phyloP scores from a whole-genome alignment of 2,113 vertebrate species.

The Osmerus mordax region DNA sequence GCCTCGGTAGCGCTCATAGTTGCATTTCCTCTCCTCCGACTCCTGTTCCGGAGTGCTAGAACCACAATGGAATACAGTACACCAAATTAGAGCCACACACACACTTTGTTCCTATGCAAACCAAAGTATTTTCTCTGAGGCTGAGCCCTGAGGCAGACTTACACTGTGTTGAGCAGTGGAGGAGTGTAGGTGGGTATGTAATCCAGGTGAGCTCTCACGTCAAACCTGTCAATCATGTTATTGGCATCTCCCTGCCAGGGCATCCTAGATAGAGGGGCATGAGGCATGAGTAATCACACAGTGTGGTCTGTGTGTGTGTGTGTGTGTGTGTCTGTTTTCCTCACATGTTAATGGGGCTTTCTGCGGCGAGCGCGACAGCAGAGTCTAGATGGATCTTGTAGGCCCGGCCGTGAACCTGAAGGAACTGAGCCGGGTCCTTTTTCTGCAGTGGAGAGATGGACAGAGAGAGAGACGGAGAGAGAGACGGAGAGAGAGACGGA shows the following conservation, averaged over 20 bases:
- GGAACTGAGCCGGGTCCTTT: constrained; percentile 94
- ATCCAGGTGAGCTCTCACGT: constrained; percentile 91
- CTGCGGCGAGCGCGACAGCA: constrained; percentile 88
- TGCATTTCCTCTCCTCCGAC: constrained; percentile 89
- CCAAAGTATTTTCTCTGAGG: not conserved
- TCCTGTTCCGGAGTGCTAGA: constrained; percentile 82
- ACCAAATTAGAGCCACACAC: not conserved
- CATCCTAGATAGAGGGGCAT: constrained; percentile 77
- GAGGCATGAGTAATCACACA: not conserved
- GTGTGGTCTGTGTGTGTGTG: not conserved
- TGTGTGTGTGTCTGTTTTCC: constrained; percentile 27
- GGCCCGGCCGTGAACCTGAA: constrained; percentile 91
- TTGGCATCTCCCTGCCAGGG: constrained; percentile 95
- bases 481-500: not conserved
- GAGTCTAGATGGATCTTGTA: constrained; percentile 94
- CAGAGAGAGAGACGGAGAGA: too few relatives aligned
- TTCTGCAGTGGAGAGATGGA: constrained; percentile 69
- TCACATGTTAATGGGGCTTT: constrained; percentile 95
- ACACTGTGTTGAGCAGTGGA: constrained; percentile 82
- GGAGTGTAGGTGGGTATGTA: constrained; percentile 90
- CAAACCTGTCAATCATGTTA: constrained; percentile 97
- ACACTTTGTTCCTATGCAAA: too few relatives aligned
- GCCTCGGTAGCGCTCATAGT: constrained; percentile 94
- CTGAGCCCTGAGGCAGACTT: constrained; percentile 39
- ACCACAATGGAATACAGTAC: constrained; percentile 15